These are phyloP conservation scores for Bagarius yarrelli DNA, from an alignment of 2,113 vertebrate genomes.

Conservation along the genomic window DNA sequence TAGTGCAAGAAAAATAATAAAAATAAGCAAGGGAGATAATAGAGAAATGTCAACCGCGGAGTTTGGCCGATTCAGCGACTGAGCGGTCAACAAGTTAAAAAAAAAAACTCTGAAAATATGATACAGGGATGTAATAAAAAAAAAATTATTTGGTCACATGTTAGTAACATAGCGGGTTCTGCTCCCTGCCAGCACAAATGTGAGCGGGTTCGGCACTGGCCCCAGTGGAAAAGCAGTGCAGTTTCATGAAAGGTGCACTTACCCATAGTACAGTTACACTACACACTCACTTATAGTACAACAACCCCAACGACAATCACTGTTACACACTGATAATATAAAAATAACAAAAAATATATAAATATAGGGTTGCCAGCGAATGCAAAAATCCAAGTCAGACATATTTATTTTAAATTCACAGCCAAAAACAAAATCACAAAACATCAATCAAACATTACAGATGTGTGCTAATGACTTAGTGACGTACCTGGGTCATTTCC, in stretches of 20 bases:
- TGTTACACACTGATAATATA: background rate
- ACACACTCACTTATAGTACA: background rate
- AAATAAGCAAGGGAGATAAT: no score
- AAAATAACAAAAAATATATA: background rate
- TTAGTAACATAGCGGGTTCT: background rate
- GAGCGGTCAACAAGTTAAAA: no score
- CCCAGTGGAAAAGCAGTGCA: no score
- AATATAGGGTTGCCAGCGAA: background rate
- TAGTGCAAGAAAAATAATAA: no score
- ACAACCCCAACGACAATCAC: no score
- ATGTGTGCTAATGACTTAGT: background rate
- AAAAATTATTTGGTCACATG: no score
- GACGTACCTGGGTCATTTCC: constrained; percentile 96
- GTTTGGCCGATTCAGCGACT: no score
- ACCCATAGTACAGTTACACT: background rate
- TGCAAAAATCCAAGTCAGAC: background rate
- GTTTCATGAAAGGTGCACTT: background rate
- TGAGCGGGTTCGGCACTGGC: no score
- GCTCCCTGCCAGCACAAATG: no score
- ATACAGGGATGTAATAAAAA: no score
- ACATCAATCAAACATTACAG: background rate
- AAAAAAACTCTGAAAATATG: no score
- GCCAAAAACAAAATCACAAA: background rate
- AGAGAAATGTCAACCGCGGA: no score
- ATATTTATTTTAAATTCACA: background rate